Evolutionary conservation across 2,797 vertebrate genomes (phyloP), one percentile per base, ranked within the genome.

Genomic region (Centropyge bicolor): DNA sequence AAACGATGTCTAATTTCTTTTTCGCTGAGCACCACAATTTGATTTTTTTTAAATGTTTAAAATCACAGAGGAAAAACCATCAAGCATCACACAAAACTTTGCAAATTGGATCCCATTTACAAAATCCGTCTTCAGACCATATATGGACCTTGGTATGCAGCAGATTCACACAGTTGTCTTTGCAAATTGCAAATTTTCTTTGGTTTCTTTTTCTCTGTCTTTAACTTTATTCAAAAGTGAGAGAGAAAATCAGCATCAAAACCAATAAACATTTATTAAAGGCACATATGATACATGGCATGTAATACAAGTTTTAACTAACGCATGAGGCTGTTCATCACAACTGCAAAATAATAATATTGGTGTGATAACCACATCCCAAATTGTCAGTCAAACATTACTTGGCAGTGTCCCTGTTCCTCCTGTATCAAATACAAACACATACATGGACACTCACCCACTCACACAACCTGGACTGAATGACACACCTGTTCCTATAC

Each of bases 321-420:
- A 51, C 16, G 27, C 2, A n/a, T 40, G 6, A 61, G 5, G n/a
- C 31, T 19, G 16, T 57, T 24, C 31, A 45, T 1, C 19, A 51
- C 38, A 8, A 40, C 9, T 5, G 31, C 13, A 48, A 57, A 74
- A 1, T 55, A 55, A 7, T 22, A 74, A 6, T 66, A 31, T 54
- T 54, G 24, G 40, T 0, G 2, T 62, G 35, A 55, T 41, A 40
- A 48, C 19, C n/a, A 66, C 20, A 46, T 67, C 6, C 17, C 45
- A 65, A 46, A n/a, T 31, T 22, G 41, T 66, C 17, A 54, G 60
- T 60, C 31, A 54, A 52, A 48, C 31, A 31, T 57, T 38, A 31
- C 45, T 12, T 22, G 12, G 24, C 5, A 2, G 19, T 7, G 2
- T 20, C 11, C 12, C 14, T 45, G 24, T 66, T 71, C 9, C 45